phyloP scores from a whole-genome alignment of 2,113 vertebrate genomes.

The Chaetorhynchus papuensis region DNA sequence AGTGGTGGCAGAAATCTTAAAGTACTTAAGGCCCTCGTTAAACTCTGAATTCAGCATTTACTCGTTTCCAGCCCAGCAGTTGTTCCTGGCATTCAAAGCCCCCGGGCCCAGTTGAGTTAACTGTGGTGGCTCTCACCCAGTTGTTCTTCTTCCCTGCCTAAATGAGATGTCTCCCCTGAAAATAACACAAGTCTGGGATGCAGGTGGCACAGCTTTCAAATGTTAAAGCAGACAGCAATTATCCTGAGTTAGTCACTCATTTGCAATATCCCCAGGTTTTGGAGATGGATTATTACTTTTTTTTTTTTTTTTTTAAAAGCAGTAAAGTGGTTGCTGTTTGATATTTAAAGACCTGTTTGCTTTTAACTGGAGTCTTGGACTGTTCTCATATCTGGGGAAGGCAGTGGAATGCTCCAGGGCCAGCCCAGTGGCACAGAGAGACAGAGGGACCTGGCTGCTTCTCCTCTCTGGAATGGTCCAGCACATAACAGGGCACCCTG shows the following conservation, averaged over 20 bases:
- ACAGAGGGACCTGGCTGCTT: background rate
- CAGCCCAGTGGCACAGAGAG: background rate
- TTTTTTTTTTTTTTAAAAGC: background rate
- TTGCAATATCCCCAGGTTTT: background rate
- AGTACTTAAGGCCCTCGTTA: background rate
- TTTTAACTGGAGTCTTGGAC: background rate
- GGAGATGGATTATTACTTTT: no score
- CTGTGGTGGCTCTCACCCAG: background rate
- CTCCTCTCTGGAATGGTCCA: background rate
- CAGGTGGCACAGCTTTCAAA: constrained; percentile 8
- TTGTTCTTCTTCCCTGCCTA: background rate
- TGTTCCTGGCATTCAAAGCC: background rate
- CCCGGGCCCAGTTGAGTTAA: background rate
- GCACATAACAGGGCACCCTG: background rate
- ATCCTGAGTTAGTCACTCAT: background rate
- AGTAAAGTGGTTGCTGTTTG: background rate
- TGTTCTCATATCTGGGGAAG: accelerated
- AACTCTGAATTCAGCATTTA: background rate
- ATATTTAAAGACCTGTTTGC: background rate
- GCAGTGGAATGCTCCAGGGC: background rate
- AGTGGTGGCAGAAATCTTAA: background rate
- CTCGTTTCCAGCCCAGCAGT: background rate
- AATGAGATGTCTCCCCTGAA: constrained; percentile 10
- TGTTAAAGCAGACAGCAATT: constrained; percentile 23
- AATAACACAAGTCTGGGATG: background rate